These are phyloP conservation scores for Hippocampus zosterae DNA, from an alignment of 2,113 vertebrate genomes.

Conservation along the genomic window DNA sequence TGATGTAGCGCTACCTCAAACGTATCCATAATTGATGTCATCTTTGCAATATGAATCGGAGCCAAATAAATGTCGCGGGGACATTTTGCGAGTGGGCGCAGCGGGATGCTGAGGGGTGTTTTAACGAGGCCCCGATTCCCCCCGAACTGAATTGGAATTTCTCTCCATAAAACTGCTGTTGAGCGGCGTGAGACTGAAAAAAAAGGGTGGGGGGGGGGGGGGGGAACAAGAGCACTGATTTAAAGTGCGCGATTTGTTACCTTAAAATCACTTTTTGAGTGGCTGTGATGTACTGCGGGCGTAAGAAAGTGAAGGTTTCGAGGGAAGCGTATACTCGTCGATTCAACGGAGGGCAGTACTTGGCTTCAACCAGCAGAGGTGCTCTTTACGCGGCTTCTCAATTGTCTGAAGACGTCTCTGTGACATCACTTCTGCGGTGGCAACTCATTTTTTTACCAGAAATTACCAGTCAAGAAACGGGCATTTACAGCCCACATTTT, in stretches of 20 bases:
- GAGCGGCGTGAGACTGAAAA: constrained; percentile 17
- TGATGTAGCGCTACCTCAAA: constrained; percentile 19
- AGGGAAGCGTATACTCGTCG: background rate
- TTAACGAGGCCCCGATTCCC: constrained; percentile 54
- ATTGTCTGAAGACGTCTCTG: too few relatives aligned
- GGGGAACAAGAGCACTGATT: too few relatives aligned
- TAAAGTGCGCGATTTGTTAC: background rate
- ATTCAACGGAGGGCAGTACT: background rate
- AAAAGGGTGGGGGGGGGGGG: too few relatives aligned
- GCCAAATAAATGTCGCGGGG: constrained; percentile 12
- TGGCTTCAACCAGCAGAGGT: background rate
- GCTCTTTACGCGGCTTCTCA: too few relatives aligned
- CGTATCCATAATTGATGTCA: constrained; percentile 35
- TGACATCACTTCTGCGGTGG: too few relatives aligned
- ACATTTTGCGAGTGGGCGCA: constrained; percentile 14
- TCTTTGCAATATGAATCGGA: constrained; percentile 9
- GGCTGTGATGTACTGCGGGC: background rate
- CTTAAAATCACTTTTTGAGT: background rate
- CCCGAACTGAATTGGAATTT: constrained; percentile 46
- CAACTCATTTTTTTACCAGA: too few relatives aligned
- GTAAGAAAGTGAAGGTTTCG: background rate
- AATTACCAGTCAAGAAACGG: too few relatives aligned
- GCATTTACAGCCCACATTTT: too few relatives aligned
- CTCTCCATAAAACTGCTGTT: constrained; percentile 42
- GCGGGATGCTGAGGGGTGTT: constrained; percentile 40